Base-by-base conservation (phyloP, 2,113 vertebrate genomes). In the Parus major region DNA sequence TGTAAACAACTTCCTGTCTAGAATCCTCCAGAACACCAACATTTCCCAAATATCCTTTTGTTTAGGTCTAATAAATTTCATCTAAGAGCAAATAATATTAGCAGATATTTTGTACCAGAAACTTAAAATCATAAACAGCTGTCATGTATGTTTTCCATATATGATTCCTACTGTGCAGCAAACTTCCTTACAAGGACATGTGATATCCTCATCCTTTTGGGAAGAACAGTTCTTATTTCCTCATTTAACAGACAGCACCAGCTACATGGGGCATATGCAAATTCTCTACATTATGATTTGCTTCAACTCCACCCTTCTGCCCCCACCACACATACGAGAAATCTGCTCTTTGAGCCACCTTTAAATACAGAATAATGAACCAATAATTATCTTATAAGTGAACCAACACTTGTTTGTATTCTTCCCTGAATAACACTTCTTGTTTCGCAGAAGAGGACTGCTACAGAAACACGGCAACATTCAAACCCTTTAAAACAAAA, bases 401-500 rank as follows among this genome's bases (percentile, higher is more conserved):
- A 96, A 66, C 79, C 91, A 95, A 93, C 80, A 64, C 82, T 80
- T 59, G 70, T 66, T 76, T 81, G 63, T 57, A 77, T 88, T 95
- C 93, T 94, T 84, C 92, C 96, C 92, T 95, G 82, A 97, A 97
- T 82, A 84, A 91, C 57, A 85, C n/a, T 79, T 92, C 52, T 52
- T 65, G 61, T 80, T 92, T 92, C 92, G 50, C 39, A 81, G 88
- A 86, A 86, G 69, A 90, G 82, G 94, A 96, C 83, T 95, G 86
- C 95, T 96, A 97, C 64, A 97, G 91, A 98, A 97, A 97, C 95
- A 98, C 96, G 72, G 95, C 86, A 93, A 94, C 94, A 88, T 98
- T 97, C 96, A 97, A 97, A 92, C 95, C 97, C 97, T 95, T 97
- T 98, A 98, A 97, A 98, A 98, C 97, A 98, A 98, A 98, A 97